Base-by-base conservation (phyloP, 1,140 invertebrate species). In the Saccostrea glomerata region DNA sequence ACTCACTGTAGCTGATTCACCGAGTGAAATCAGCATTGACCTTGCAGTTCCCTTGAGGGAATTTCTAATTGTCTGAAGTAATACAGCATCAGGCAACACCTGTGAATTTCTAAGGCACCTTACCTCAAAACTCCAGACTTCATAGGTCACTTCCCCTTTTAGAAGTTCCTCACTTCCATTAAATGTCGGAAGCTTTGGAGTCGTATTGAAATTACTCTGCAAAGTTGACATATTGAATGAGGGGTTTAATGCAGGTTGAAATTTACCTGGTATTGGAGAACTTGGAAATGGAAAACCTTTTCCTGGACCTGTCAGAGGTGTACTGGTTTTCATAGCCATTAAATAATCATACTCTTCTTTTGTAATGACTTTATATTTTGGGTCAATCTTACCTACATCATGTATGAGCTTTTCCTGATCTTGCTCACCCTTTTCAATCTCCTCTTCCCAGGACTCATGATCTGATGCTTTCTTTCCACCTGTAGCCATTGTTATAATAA, bases 141-240 rank as follows among this genome's bases (percentile, higher is more conserved):
- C 85, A 86, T 56, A 77, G 17, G 36, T 86, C 25, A 85, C 84
- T 30, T 85, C 84, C 20, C 84, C 56, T 60, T 85, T 85, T 13
- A 25, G 56, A 85, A 5, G 20, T 15, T 63, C 58, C 63, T 85
- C 84, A 56, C 5, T 85, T 2, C 84, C 84, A 58, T 55, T 60
- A 30, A 85, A 85, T 23, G 23, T 85, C 13, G 6, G 54, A 15
- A 85, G 25, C 54, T 85, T 60, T 40, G 82, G 36, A 36, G 73
- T 77, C 0, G 36, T 15, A 77, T 5, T 77, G 5, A 77, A 77
- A 77, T 36, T 30, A 12, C 73, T 40, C 40, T 54, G 40, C 11
- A 83, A n/a, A 83, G 36, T 47, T 17, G 47, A 47, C 36, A 47
- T 6, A 15, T 73, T 73, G 2, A 73, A 4, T 30, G n/a, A 23